phyloP scores from a whole-genome alignment of 2,888 invertebrate genomes.

The Cosmia trapezina region DNA sequence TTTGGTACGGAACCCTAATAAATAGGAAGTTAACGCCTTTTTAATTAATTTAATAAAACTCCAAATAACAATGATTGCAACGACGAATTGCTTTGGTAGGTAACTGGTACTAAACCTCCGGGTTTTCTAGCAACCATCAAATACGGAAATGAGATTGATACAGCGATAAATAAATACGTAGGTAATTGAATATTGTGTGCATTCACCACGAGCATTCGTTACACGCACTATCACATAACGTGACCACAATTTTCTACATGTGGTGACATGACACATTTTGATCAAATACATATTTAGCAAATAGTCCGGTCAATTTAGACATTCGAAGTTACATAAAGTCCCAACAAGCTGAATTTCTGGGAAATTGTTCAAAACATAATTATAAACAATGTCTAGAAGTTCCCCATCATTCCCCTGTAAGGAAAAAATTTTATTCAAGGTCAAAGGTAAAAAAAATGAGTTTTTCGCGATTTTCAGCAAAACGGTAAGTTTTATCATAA shows the following conservation, averaged over 20 bases:
- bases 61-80: not conserved
- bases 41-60: not conserved
- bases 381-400: too few relatives aligned
- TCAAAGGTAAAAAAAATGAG: too few relatives aligned
- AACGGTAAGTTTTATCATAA: too few relatives aligned
- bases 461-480: too few relatives aligned
- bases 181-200: constrained; percentile 20
- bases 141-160: constrained; percentile 10
- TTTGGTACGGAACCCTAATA: too few relatives aligned
- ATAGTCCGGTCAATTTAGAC: too few relatives aligned
- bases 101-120: not conserved
- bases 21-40: not conserved
- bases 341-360: too few relatives aligned
- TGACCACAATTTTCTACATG: constrained; percentile 17
- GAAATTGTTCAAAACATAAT: too few relatives aligned
- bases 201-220: constrained; percentile 1
- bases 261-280: constrained; percentile 10
- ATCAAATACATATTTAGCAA: not conserved
- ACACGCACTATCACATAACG: not conserved
- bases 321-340: too few relatives aligned
- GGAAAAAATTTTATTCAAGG: too few relatives aligned
- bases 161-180: not conserved
- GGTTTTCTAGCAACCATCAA: not conserved
- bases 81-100: not conserved
- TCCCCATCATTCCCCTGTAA: too few relatives aligned